phyloP scores from a whole-genome alignment of 2,113 vertebrate species.

The Heterochromis multidens region DNA sequence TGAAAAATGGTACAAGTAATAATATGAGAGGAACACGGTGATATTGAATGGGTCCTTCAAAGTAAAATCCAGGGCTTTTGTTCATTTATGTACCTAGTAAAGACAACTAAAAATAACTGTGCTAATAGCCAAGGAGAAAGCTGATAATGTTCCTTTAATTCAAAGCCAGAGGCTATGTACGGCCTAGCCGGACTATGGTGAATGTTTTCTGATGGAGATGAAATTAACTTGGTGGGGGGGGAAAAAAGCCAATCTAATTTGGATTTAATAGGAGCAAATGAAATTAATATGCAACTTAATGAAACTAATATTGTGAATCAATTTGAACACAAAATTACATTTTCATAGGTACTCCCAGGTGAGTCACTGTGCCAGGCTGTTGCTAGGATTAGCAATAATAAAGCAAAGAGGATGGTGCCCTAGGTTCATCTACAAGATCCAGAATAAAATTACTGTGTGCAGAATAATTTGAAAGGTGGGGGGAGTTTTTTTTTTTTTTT shows the following conservation, averaged over 20 bases:
- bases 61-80: neutral
- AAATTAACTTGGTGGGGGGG: conserved; percentile 39
- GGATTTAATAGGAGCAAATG: conserved; percentile 64
- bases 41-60: neutral
- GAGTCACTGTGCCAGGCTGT: conserved; percentile 27
- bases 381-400: conserved; percentile 15
- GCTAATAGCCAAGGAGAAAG: conserved; percentile 25
- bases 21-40: neutral
- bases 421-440: neutral
- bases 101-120: neutral
- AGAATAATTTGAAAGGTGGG: neutral
- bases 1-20: neutral
- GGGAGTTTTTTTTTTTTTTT: neutral
- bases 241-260: conserved; percentile 54
- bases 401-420: neutral
- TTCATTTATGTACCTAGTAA: neutral
- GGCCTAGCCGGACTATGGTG: conserved; percentile 13
- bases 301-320: conserved; percentile 74
- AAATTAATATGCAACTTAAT: conserved; percentile 72
- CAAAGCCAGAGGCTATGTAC: conserved; percentile 44
- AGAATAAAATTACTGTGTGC: neutral
- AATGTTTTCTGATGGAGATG: conserved; percentile 50
- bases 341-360: conserved; percentile 60
- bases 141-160: conserved; percentile 14
- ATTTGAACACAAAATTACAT: conserved; percentile 65